A percentile compares a stretch with the other conserved stretches of the same genome.
Evolutionary conservation across 2,888 invertebrate genomes (phyloP).

Genomic region (Epistrophe grossulariae): DNA sequence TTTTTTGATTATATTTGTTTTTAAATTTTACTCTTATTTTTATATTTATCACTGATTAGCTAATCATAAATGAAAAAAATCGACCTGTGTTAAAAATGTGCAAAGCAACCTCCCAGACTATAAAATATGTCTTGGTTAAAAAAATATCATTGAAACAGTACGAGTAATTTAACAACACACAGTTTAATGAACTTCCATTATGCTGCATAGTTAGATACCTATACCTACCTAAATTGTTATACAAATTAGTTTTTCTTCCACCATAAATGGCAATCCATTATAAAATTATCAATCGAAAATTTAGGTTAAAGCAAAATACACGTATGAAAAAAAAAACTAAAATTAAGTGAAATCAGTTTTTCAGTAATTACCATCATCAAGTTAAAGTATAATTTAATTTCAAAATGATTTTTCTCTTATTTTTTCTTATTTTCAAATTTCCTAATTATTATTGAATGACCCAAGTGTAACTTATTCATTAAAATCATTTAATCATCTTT

Average conservation of each 20-base stretch:
- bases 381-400: constrained; percentile 28
- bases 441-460: constrained; percentile 52
- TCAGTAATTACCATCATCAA: constrained; percentile 29
- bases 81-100: not conserved
- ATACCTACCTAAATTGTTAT: not conserved
- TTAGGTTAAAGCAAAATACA: constrained; percentile 11
- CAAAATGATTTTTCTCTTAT: constrained; percentile 13
- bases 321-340: not conserved
- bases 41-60: too few relatives aligned
- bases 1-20: too few relatives aligned
- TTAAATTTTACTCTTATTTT: too few relatives aligned
- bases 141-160: not conserved
- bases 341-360: constrained; percentile 10
- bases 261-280: constrained; percentile 24
- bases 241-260: constrained; percentile 16
- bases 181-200: constrained; percentile 45
- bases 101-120: not conserved
- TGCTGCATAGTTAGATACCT: not conserved
- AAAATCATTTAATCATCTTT: constrained; percentile 42
- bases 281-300: constrained; percentile 26
- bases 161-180: not conserved
- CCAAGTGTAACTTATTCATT: not conserved
- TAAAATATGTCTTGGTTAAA: constrained; percentile 15
- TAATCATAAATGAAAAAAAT: not conserved
- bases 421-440: not conserved